phyloP scores from a whole-genome alignment of 2,797 vertebrate genomes.

The Ceyx erithaca region DNA sequence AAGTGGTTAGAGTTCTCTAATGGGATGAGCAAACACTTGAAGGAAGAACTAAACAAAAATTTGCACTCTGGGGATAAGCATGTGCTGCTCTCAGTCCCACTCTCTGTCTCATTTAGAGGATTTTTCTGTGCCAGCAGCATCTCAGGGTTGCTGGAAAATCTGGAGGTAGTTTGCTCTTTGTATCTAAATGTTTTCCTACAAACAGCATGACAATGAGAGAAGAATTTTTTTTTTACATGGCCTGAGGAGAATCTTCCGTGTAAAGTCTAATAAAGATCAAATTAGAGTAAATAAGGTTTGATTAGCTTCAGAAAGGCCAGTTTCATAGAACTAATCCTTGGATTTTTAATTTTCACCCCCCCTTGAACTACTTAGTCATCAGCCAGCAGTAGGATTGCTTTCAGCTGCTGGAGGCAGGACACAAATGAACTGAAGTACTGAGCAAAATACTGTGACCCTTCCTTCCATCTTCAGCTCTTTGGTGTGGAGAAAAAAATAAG shows the following conservation, averaged over 20 bases:
- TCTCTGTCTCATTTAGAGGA: not conserved
- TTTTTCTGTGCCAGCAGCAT: not conserved
- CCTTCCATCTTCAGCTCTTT: not conserved
- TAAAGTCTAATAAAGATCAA: conserved; percentile 33
- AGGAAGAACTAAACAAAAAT: not conserved
- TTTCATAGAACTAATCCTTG: not conserved
- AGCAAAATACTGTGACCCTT: not conserved
- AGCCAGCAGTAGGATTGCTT: not conserved
- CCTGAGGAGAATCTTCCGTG: conserved; percentile 19
- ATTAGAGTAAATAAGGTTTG: conserved; percentile 41
- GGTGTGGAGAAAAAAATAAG: not conserved
- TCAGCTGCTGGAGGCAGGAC: conserved; percentile 37
- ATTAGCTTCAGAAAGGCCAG: conserved; percentile 37
- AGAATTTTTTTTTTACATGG: not conserved
- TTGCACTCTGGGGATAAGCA: not conserved
- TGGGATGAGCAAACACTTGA: not conserved
- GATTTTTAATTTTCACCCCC: not conserved
- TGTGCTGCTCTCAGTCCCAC: not conserved
- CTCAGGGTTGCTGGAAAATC: not conserved
- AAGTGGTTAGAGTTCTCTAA: not conserved
- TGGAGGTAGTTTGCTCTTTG: not conserved
- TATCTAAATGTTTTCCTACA: conserved; percentile 3
- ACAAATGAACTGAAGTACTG: not conserved
- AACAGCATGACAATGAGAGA: not conserved
- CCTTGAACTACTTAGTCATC: conserved; percentile 25